Percentiles rank a stretch among this genome's conserved stretches.
Evolutionary conservation across 2,888 invertebrate genomes (phyloP).

Genomic region (Gordius sp.): DNA sequence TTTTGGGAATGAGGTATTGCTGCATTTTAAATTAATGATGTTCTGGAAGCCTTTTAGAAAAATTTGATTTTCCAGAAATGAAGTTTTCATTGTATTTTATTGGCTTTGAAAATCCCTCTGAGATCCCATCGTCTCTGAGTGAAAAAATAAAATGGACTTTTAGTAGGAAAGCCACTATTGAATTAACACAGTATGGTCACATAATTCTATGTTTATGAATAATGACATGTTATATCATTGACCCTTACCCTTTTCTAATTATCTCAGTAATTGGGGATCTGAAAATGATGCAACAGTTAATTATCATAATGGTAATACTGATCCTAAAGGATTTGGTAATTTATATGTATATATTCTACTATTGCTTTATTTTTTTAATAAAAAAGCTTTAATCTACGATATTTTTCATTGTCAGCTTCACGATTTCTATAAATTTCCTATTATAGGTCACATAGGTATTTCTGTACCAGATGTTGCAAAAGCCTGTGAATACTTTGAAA

Average conservation of each 20-base stretch:
- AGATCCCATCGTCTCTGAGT: slow-evolving; percentile 44
- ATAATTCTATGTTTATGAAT: neutral
- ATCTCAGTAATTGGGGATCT: slow-evolving; percentile 70
- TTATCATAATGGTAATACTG: slow-evolving; percentile 67
- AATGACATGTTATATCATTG: slow-evolving; percentile 15
- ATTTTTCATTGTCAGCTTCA: too few species aligned
- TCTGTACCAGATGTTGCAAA: slow-evolving; percentile 60
- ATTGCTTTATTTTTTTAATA: too few species aligned
- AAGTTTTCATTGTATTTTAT: slow-evolving; percentile 70
- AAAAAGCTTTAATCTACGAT: too few species aligned
- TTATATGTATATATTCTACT: slow-evolving; percentile 13
- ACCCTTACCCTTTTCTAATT: slow-evolving; percentile 4
- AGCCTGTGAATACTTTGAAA: slow-evolving; percentile 61
- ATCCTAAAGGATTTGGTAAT: slow-evolving; percentile 56
- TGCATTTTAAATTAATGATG: slow-evolving; percentile 15
- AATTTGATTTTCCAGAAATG: slow-evolving; percentile 59
- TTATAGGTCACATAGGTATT: slow-evolving; percentile 67
- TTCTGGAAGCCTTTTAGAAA: slow-evolving; percentile 41
- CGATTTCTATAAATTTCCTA: too few species aligned
- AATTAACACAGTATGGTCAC: slow-evolving; percentile 56
- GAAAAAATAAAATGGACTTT: slow-evolving; percentile 50
- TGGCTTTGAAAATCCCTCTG: slow-evolving; percentile 51
- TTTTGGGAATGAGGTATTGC: slow-evolving; percentile 52
- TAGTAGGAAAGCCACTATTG: slow-evolving; percentile 54
- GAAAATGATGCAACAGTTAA: slow-evolving; percentile 48